Conservation (phyloP, 2,888 invertebrate species). For the Endotricha flammealis region DNA sequence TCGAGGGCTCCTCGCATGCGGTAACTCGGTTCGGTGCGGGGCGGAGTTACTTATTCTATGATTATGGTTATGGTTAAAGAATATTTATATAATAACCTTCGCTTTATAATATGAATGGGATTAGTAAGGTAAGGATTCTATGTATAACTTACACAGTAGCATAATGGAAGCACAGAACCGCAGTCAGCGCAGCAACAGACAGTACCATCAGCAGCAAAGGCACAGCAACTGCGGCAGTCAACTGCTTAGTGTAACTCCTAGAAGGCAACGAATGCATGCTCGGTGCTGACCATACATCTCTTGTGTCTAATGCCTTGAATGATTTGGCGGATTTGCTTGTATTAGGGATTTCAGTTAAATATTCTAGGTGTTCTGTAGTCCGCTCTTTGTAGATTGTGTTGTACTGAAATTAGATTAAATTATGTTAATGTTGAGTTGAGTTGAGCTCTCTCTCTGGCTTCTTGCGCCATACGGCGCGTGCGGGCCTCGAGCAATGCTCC, state of each 20-base stretch:
- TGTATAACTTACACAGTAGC: slow-evolving; percentile 88
- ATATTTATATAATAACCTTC: no score
- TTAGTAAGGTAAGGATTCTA: no score
- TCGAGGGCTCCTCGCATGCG: no score
- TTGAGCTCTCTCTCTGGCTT: background rate
- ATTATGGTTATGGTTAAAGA: no score
- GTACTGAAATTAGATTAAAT: slow-evolving; percentile 40
- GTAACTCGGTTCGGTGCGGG: no score
- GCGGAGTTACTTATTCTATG: no score
- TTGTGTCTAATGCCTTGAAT: slow-evolving; percentile 29
- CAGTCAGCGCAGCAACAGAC: slow-evolving; percentile 81
- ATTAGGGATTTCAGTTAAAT: slow-evolving; percentile 45
- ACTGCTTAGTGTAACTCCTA: slow-evolving; percentile 83
- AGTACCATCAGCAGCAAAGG: slow-evolving; percentile 83
- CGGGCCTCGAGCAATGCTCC: no score
- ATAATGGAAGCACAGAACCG: slow-evolving; percentile 86
- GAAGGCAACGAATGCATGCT: slow-evolving; percentile 79
- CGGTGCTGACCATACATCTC: slow-evolving; percentile 79
- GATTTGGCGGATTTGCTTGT: slow-evolving; percentile 31
- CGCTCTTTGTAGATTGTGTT: slow-evolving; percentile 60
- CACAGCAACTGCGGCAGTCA: slow-evolving; percentile 83
- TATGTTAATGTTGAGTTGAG: background rate
- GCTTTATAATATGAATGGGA: no score
- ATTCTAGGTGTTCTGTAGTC: slow-evolving; percentile 51
- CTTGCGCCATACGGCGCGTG: no score